Base-by-base conservation (phyloP, 2,113 vertebrate species). In the Cyanoramphus novaezelandiae region DNA sequence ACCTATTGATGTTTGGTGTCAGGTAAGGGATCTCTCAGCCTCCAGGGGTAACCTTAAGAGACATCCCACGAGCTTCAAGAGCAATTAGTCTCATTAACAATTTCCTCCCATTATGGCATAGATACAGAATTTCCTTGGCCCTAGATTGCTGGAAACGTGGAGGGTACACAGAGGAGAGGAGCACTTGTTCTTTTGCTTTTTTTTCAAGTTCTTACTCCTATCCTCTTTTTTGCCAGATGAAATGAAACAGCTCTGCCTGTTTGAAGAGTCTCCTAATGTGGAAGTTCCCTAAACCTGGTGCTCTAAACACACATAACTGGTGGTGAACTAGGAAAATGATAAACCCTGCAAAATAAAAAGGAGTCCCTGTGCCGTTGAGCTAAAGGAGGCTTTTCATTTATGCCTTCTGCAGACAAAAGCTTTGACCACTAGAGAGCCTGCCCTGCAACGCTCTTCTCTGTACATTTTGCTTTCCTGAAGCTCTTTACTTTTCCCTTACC, bases 311-410 rank as follows among this genome's bases (percentile, higher is more conserved):
- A 1, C 71, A 11, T 27, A 79, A 68, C 35, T 72, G 6, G 3
- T 31, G n/a, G 71, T 55, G 13, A 72, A 47, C 33, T 35, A 18
- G 21, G 6, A 70, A 77, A 93, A 17, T 20, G 31, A 43, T 44
- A 81, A 92, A 81, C 8, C n/a, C 2, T 29, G 15, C 17, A 81
- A 64, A 86, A 86, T 31, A 1, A 81, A 53, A 83, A 78, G 2
- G 6, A 52, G 25, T 19, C 13, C n/a, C 31, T 33, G 21, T 81
- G 16, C 11, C 21, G 10, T 65, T 84, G 17, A 92, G 12, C 11
- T 33, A 43, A 67, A 13, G 0, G 10, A 63, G 10, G 13, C 5
- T 46, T 78, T 74, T 68, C 1, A 0, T 53, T 70, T 2, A 1
- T 17, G 3, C 4, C 23, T 82, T 82, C 33, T 50, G 43, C n/a